Percentiles rank a stretch among this genome's conserved stretches.
These are phyloP conservation scores for Zoanthus sansibaricus DNA, from an alignment of 92 coral and sea anemone species.

Conservation along the genomic window DNA sequence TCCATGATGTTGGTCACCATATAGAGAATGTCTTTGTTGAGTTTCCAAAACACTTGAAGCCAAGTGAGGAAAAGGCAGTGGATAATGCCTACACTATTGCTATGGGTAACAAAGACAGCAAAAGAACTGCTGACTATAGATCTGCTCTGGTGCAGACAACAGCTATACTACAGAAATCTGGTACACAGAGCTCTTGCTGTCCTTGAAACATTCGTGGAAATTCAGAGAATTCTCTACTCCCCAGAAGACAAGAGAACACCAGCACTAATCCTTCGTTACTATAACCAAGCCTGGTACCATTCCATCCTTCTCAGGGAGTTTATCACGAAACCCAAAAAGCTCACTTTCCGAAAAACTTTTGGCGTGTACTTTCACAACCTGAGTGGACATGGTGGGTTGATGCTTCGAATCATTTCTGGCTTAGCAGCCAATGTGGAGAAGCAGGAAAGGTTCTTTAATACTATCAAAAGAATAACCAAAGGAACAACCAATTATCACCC, in stretches of 20 bases:
- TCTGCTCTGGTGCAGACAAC: background rate
- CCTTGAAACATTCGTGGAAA: background rate
- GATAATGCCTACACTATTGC: background rate
- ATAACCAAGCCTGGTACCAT: conserved; percentile 1
- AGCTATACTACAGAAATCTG: background rate
- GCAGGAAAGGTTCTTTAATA: conserved; percentile 56
- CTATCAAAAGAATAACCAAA: conserved; percentile 44
- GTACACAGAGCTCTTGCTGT: background rate
- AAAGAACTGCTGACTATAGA: background rate
- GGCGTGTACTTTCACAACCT: conserved; percentile 47
- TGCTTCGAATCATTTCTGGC: conserved; percentile 67
- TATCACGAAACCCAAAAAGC: background rate
- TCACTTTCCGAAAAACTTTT: background rate
- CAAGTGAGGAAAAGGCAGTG: background rate
- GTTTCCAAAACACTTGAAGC: background rate
- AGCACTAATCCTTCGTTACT: background rate
- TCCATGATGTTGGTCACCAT: background rate
- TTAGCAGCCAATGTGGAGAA: conserved; percentile 62
- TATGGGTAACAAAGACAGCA: conserved; percentile 1
- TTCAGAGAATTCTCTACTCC: background rate
- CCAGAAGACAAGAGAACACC: background rate
- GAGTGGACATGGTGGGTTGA: conserved; percentile 58
- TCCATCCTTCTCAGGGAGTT: background rate
- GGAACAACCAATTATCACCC: conserved; percentile 54
- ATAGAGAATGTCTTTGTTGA: background rate